Percentiles rank a stretch among this genome's conserved stretches.
These are phyloP conservation scores for Monochamus alternatus DNA, from an alignment of 2,888 invertebrate species.

Conservation along the genomic window DNA sequence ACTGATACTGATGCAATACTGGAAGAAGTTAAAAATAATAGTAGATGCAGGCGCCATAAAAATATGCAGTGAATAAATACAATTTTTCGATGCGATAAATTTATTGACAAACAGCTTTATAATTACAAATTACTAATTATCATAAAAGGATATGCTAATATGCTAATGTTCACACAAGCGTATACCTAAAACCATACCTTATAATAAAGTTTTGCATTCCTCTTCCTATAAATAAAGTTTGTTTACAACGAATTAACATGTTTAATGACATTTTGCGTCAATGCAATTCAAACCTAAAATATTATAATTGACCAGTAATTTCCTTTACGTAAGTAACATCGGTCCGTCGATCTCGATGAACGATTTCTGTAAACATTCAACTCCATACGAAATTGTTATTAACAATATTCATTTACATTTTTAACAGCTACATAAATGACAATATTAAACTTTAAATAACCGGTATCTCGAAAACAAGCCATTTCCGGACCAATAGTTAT, in stretches of 20 bases:
- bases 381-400: not conserved
- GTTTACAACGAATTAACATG: slow-evolving; percentile 14
- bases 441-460: not conserved
- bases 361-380: not conserved
- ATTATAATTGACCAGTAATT: slow-evolving; percentile 1
- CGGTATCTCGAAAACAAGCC: too few species aligned
- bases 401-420: not conserved
- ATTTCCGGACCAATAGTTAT: too few species aligned
- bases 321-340: not conserved
- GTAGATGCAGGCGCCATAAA: not conserved
- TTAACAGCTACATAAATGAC: not conserved
- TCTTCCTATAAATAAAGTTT: not conserved
- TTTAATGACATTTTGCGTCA: slow-evolving; percentile 15
- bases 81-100: too few species aligned
- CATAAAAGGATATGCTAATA: too few species aligned
- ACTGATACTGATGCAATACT: too few species aligned
- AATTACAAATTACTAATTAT: too few species aligned
- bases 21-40: too few species aligned
- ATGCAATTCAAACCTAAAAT: slow-evolving; percentile 12
- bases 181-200: too few species aligned
- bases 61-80: not conserved
- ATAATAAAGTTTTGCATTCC: not conserved
- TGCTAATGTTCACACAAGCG: too few species aligned
- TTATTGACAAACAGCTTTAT: too few species aligned
- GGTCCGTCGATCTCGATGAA: not conserved